phyloP scores from a whole-genome alignment of 2,888 invertebrate genomes.

The Xylota sylvarum region DNA sequence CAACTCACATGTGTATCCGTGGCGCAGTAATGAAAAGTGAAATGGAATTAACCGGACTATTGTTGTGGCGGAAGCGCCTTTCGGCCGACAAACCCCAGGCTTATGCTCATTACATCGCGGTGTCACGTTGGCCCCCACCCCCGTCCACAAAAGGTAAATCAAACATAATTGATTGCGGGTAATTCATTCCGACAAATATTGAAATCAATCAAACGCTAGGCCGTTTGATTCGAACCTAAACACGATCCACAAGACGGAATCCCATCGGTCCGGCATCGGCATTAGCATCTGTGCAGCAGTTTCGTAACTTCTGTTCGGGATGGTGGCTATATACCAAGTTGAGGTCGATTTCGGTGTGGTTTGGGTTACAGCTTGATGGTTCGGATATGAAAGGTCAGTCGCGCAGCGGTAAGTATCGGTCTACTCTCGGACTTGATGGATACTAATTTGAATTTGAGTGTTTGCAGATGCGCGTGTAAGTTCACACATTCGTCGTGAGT shows the following conservation, averaged over 20 bases:
- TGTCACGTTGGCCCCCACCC: conserved; percentile 26
- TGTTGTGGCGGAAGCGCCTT: conserved; percentile 35
- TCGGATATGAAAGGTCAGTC: conserved; percentile 49
- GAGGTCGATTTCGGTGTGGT: conserved; percentile 25
- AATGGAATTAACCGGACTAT: conserved; percentile 43
- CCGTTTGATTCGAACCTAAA: conserved; percentile 16
- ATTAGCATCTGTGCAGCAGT: conserved; percentile 41
- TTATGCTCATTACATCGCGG: conserved; percentile 45
- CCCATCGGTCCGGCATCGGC: conserved; percentile 21
- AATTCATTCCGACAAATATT: conserved; percentile 72
- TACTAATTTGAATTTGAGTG: conserved; percentile 72
- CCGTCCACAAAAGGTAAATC: conserved; percentile 39
- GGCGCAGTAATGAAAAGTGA: conserved; percentile 49
- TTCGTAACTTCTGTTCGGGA: conserved; percentile 64
- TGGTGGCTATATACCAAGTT: conserved; percentile 19
- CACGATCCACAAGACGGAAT: background rate
- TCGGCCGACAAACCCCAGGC: conserved; percentile 24
- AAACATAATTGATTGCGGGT: conserved; percentile 68
- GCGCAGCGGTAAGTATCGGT: background rate
- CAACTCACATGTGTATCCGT: background rate
- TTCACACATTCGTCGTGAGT: conserved; percentile 63
- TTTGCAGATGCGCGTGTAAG: conserved; percentile 62
- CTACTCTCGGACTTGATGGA: conserved; percentile 9
- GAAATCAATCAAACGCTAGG: conserved; percentile 67
- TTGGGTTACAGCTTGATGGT: background rate